Conservation (phyloP, 2,113 vertebrate species). For the Gadus chalcogrammus region DNA sequence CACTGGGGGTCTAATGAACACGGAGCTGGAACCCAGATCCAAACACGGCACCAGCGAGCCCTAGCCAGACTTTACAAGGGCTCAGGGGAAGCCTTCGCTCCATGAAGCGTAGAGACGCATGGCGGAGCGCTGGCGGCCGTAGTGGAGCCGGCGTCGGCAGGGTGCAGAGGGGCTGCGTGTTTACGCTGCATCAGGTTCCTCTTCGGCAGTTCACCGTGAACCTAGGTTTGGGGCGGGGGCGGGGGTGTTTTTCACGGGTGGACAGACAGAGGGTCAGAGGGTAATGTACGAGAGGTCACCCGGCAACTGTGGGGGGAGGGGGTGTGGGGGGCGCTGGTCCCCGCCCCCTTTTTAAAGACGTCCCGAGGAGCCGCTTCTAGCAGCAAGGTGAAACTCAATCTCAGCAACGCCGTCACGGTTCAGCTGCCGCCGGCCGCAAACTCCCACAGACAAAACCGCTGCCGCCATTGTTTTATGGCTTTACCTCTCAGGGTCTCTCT, state of each 20-base stretch:
- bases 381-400: conserved; percentile 1
- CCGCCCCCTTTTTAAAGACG: conserved; percentile 14
- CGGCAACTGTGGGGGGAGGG: neutral
- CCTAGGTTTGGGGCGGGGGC: too few relatives aligned
- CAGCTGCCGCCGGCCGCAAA: neutral
- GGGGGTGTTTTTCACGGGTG: conserved; percentile 37
- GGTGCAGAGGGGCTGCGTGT: conserved; percentile 19
- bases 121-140: neutral
- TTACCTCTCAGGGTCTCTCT: neutral
- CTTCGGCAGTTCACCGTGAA: too few relatives aligned
- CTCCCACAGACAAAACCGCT: conserved; percentile 16
- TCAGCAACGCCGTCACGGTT: neutral
- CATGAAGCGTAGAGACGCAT: conserved; percentile 19
- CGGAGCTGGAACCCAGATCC: neutral
- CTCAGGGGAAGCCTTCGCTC: conserved; percentile 20
- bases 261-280: conserved; percentile 41
- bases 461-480: neutral
- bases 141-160: conserved; percentile 24
- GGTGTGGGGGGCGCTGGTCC: neutral
- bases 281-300: conserved; percentile 17
- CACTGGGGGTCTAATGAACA: conserved; percentile 41
- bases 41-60: too few relatives aligned
- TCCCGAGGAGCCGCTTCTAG: neutral
- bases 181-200: conserved; percentile 7
- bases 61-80: neutral